Evolutionary conservation across 2,113 vertebrate species (phyloP).

Genomic region (Sinocyclocheilus anshuiensis): DNA sequence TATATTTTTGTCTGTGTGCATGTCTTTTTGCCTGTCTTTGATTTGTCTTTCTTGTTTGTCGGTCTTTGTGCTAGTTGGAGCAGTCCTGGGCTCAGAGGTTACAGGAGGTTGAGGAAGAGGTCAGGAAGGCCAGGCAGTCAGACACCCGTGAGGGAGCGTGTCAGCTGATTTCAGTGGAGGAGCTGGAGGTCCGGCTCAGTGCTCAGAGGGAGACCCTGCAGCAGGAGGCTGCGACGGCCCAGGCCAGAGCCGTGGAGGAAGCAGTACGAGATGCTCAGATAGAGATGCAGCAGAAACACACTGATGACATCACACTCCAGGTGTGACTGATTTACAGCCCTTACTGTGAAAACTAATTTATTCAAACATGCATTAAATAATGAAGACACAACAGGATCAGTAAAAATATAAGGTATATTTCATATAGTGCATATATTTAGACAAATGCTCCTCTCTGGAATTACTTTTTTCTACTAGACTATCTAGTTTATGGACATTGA

Average conservation of each 20-base stretch:
- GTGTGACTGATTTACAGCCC: conserved; percentile 63
- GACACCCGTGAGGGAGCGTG: conserved; percentile 68
- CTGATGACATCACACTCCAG: conserved; percentile 81
- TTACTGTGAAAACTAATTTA: too few species aligned
- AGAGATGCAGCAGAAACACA: conserved; percentile 77
- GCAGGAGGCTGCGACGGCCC: conserved; percentile 72
- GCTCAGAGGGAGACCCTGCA: conserved; percentile 70
- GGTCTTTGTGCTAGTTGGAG: conserved; percentile 55
- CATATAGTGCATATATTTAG: too few species aligned
- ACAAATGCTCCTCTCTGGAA: too few species aligned
- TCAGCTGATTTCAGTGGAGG: conserved; percentile 65
- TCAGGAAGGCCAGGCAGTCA: conserved; percentile 54
- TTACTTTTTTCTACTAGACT: too few species aligned
- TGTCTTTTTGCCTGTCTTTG: not conserved
- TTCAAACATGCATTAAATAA: too few species aligned
- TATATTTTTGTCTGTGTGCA: not conserved
- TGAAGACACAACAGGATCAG: too few species aligned
- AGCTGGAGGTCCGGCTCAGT: conserved; percentile 67
- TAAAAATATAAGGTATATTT: too few species aligned
- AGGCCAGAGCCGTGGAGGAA: conserved; percentile 68
- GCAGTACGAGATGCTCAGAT: conserved; percentile 70
- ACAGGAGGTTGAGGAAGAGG: conserved; percentile 67
- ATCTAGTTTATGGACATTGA: too few species aligned
- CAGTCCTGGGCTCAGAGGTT: conserved; percentile 78
- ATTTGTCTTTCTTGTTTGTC: not conserved